A percentile compares a stretch with the other conserved stretches of the same genome.
Conservation (phyloP, 2,888 invertebrate genomes). For the Drosophila rubida region DNA sequence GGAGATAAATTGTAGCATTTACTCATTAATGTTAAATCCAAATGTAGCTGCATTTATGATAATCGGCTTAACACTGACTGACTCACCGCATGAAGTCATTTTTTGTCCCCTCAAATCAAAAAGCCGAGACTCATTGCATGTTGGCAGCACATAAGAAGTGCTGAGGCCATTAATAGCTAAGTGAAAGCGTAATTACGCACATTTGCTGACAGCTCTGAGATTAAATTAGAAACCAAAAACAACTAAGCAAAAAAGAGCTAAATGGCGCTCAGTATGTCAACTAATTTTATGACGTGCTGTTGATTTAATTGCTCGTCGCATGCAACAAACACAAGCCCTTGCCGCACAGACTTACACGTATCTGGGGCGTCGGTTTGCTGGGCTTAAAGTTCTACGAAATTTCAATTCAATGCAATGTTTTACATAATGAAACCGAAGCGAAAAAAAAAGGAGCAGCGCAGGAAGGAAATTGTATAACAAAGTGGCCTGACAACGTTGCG, state of each 20-base stretch:
- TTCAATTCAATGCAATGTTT: constrained; percentile 10
- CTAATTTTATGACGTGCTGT: constrained; percentile 43
- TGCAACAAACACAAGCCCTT: constrained; percentile 28
- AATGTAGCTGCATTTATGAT: constrained; percentile 9
- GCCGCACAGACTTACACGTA: not conserved
- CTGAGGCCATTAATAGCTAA: constrained; percentile 37
- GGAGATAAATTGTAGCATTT: constrained; percentile 11
- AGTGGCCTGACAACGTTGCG: constrained; percentile 65
- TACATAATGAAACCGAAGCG: constrained; percentile 15
- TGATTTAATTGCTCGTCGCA: constrained; percentile 53
- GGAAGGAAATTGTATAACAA: constrained; percentile 54
- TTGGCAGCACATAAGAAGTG: constrained; percentile 27
- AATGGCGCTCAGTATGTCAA: constrained; percentile 21
- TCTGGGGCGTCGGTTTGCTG: not conserved
- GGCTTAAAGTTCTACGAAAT: constrained; percentile 21
- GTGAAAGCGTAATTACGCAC: constrained; percentile 45
- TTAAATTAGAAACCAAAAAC: constrained; percentile 50
- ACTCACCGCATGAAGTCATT: constrained; percentile 4
- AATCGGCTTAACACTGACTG: constrained; percentile 3
- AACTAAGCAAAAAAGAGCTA: not conserved
- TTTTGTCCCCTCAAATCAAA: not conserved
- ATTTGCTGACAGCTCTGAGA: constrained; percentile 53
- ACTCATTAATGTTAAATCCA: constrained; percentile 8
- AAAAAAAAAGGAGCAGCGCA: not conserved
- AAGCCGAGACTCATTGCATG: constrained; percentile 31